These are phyloP conservation scores for Microtus californicus DNA, from an alignment of 2,797 vertebrate genomes.

Conservation along the genomic window DNA sequence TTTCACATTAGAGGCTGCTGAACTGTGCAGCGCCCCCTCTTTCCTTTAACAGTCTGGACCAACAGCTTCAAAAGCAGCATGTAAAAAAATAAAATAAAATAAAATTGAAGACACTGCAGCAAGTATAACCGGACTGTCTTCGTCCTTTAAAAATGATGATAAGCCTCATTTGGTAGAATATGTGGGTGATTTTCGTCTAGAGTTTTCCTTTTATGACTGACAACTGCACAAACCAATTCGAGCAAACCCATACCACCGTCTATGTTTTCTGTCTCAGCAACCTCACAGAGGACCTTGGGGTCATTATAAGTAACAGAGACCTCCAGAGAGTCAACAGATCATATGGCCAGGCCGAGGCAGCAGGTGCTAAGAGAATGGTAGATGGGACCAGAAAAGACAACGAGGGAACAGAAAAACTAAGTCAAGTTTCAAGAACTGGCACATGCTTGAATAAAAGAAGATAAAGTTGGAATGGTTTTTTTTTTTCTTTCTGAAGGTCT, in stretches of 20 bases:
- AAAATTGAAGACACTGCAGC: constrained; percentile 56
- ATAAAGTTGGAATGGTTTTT: background rate
- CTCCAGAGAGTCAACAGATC: background rate
- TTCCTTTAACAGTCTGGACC: constrained; percentile 64
- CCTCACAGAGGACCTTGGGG: background rate
- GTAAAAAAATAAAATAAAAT: constrained; percentile 31
- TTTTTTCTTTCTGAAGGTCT: background rate
- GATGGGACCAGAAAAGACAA: background rate
- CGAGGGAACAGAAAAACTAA: background rate
- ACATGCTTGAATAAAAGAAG: background rate
- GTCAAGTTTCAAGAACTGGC: background rate
- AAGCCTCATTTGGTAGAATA: constrained; percentile 74
- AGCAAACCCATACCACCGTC: background rate
- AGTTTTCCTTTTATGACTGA: constrained; percentile 65
- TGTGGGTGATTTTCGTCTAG: constrained; percentile 28
- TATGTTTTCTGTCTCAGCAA: background rate
- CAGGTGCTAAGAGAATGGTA: no score
- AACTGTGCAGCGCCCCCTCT: constrained; percentile 67
- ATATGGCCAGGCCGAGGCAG: background rate
- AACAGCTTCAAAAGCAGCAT: constrained; percentile 49
- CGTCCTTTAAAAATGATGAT: constrained; percentile 60
- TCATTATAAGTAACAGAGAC: background rate
- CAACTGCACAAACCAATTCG: background rate
- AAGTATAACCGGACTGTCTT: constrained; percentile 41
- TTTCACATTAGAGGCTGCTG: constrained; percentile 76